Evolutionary conservation across 2,113 vertebrate genomes (phyloP).

Genomic region (Rostratula benghalensis): DNA sequence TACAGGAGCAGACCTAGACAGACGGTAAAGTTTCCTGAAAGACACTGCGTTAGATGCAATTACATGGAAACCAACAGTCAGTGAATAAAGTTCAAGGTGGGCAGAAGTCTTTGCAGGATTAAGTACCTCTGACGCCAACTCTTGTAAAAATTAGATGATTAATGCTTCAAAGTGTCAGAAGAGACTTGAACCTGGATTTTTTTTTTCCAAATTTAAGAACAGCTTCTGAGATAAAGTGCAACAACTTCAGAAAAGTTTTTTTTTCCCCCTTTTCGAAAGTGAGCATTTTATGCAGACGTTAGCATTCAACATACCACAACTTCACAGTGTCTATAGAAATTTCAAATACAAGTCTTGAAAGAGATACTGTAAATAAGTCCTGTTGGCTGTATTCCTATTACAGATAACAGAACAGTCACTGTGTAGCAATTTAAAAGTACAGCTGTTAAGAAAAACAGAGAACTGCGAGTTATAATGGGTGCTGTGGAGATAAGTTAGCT

Average conservation of each 20-base stretch:
- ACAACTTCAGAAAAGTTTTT: neutral
- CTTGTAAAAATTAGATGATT: neutral
- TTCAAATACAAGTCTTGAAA: neutral
- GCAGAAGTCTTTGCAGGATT: neutral
- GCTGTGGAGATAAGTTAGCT: neutral
- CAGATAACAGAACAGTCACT: neutral
- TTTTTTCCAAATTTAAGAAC: neutral
- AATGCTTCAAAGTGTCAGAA: neutral
- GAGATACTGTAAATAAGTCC: neutral
- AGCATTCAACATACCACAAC: fast-evolving
- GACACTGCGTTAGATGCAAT: neutral
- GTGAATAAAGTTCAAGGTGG: fast-evolving
- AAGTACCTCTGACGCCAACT: neutral
- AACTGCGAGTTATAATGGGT: fast-evolving
- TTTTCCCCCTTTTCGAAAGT: neutral
- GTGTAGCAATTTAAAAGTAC: neutral
- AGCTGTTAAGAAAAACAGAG: neutral
- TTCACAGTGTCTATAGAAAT: neutral
- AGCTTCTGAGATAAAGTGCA: neutral
- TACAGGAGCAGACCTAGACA: neutral
- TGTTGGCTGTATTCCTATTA: neutral
- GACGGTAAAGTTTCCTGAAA: neutral
- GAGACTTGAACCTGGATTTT: neutral
- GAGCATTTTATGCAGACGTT: neutral
- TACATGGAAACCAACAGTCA: neutral